Conservation (phyloP, 2,888 invertebrate species). For the Torymus aiolomorphi region DNA sequence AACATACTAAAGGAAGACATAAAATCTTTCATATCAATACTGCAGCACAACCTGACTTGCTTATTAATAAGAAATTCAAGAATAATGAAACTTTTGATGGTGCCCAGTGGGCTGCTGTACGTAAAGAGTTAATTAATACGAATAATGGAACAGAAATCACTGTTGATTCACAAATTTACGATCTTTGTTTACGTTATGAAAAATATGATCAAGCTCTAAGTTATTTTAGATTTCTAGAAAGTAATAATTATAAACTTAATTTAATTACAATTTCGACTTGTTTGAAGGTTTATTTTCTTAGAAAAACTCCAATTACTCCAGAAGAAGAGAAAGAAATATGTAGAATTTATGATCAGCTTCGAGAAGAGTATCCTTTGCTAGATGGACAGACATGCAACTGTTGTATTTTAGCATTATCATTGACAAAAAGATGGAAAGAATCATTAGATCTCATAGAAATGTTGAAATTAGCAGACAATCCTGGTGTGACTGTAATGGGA, state of each 20-base stretch:
- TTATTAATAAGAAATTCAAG: constrained; percentile 26
- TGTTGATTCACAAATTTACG: constrained; percentile 80
- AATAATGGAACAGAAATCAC: constrained; percentile 71
- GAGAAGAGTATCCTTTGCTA: constrained; percentile 78
- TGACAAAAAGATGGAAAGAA: constrained; percentile 81
- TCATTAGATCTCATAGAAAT: constrained; percentile 80
- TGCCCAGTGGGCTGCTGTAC: constrained; percentile 40
- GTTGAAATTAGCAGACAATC: constrained; percentile 77
- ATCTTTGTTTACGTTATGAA: constrained; percentile 75
- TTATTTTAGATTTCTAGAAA: constrained; percentile 79
- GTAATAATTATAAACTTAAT: constrained; percentile 77
- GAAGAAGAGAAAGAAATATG: constrained; percentile 79
- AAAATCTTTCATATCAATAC: not conserved
- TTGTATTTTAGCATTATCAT: constrained; percentile 80
- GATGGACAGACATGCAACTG: constrained; percentile 80
- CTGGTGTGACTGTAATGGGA: constrained; percentile 77
- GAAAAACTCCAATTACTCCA: constrained; percentile 72
- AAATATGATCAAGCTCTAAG: constrained; percentile 77
- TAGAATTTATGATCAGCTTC: constrained; percentile 76
- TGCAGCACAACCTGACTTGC: not conserved
- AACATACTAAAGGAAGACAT: too few species aligned
- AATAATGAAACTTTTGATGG: constrained; percentile 31
- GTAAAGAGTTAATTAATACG: constrained; percentile 39
- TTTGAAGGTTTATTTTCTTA: constrained; percentile 76
- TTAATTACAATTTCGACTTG: constrained; percentile 80